phyloP scores from a whole-genome alignment of 2,888 invertebrate genomes.

The Electrophaes corylata region DNA sequence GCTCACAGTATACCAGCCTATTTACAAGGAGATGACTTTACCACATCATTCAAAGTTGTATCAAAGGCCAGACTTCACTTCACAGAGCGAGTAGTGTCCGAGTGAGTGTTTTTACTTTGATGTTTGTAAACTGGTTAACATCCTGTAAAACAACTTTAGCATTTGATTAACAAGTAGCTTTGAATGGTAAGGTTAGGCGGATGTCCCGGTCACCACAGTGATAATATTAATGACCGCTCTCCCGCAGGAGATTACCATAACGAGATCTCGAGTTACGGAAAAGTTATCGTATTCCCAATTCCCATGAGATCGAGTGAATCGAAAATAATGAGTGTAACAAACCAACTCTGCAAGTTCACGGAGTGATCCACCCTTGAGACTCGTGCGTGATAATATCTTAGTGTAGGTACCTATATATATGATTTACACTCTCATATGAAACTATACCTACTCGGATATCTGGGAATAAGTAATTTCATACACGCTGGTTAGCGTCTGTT shows the following conservation, averaged over 20 bases:
- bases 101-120: not conserved
- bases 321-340: conserved; percentile 62
- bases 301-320: conserved; percentile 48
- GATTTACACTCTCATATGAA: conserved; percentile 16
- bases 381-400: conserved; percentile 16
- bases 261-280: conserved; percentile 62
- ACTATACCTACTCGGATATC: not conserved
- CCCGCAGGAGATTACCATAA: conserved; percentile 61
- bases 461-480: not conserved
- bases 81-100: not conserved
- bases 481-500: not conserved
- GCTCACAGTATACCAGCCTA: not conserved
- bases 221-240: conserved; percentile 54
- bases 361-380: conserved; percentile 46
- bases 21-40: not conserved
- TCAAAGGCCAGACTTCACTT: not conserved
- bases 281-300: conserved; percentile 58
- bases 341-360: conserved; percentile 52
- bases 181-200: conserved; percentile 14
- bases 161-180: conserved; percentile 11
- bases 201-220: conserved; percentile 36
- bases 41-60: not conserved
- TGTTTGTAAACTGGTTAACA: not conserved
- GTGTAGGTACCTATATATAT: conserved; percentile 31
- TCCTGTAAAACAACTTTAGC: not conserved